Percentiles rank a stretch among this genome's conserved stretches.
phyloP scores from a whole-genome alignment of 1,140 invertebrate genomes.

The Helicorthomorpha holstii region DNA sequence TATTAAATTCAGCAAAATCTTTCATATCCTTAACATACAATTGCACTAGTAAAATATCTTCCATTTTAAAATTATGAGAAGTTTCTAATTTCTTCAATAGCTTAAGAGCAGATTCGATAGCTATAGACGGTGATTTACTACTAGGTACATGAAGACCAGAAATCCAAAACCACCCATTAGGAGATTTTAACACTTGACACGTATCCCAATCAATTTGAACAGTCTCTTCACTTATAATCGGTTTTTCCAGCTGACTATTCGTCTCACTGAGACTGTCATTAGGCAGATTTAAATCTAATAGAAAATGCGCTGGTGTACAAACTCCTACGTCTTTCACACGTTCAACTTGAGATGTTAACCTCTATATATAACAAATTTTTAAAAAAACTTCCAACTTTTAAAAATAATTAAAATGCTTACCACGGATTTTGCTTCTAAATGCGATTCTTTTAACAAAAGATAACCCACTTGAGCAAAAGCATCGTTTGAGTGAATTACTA shows the following conservation, averaged over 20 bases:
- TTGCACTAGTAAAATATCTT: slow-evolving; percentile 56
- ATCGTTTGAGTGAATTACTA: slow-evolving; percentile 73
- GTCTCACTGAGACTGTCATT: not conserved
- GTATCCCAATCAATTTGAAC: not conserved
- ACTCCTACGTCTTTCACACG: not conserved
- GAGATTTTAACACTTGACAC: not conserved
- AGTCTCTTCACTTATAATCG: not conserved
- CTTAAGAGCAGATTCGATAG: too few relatives aligned
- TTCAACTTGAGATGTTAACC: not conserved
- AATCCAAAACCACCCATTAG: not conserved
- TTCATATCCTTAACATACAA: slow-evolving; percentile 67
- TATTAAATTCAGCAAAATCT: slow-evolving; percentile 56
- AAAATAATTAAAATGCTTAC: not conserved
- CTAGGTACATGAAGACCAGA: too few relatives aligned
- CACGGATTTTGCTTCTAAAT: slow-evolving; percentile 19
- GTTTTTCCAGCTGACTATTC: not conserved
- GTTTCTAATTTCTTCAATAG: too few relatives aligned
- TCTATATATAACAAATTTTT: not conserved
- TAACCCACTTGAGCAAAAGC: slow-evolving; percentile 84
- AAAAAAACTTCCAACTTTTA: not conserved
- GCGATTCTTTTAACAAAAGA: slow-evolving; percentile 66
- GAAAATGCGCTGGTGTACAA: not conserved
- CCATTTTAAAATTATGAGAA: too few relatives aligned
- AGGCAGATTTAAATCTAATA: not conserved
- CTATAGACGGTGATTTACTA: too few relatives aligned